Evolutionary conservation across 1,140 invertebrate species (phyloP), one percentile per base, ranked within the genome.

Genomic region (Philopotamus ludificatus): DNA sequence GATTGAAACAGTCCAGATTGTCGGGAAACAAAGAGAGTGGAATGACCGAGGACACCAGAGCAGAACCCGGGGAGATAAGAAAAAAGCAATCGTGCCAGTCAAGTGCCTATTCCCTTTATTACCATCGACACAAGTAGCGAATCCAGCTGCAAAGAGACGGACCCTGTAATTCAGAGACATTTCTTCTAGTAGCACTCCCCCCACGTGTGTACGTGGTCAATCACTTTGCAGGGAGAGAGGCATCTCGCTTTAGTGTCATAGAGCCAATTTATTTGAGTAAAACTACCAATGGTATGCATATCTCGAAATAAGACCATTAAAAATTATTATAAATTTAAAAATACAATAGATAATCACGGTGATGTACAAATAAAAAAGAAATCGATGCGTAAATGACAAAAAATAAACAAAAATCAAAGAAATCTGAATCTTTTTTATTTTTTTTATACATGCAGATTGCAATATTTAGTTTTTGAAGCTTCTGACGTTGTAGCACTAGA

Each of bases 71-170:
- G 23, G 9, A 22, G 54, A 57, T 57, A 57, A 57, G 54, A 57
- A 57, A 57, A 57, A 57, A 57, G 54, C 54, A 57, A 57, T 57
- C 54, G 34, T 39, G 34, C n/a, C 54, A 57, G 54, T 57, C 54
- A 28, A 57, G 54, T 57, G 54, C 54, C 39, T 42, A 42, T 57
- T 57, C 54, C 26, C 54, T 57, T 57, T 57, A 57, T 57, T 57
- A 42, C 54, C 54, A 42, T 57, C 54, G 34, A 39, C 26, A 21
- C 12, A 22, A 15, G 26, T 16, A 18, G 10, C 39, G 9, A 39
- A 57, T 39, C 26, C 20, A 28, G 9, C 42, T 18, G 26, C n/a
- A 9, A 12, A 28, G 34, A 42, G 54, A 53, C 54, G 23, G 20
- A 26, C 54, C 54, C 34, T 28, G 54, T 57, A 57, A 57, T 39